Evolutionary conservation across 1,140 invertebrate species (phyloP).

Genomic region (Plutomurus gul): DNA sequence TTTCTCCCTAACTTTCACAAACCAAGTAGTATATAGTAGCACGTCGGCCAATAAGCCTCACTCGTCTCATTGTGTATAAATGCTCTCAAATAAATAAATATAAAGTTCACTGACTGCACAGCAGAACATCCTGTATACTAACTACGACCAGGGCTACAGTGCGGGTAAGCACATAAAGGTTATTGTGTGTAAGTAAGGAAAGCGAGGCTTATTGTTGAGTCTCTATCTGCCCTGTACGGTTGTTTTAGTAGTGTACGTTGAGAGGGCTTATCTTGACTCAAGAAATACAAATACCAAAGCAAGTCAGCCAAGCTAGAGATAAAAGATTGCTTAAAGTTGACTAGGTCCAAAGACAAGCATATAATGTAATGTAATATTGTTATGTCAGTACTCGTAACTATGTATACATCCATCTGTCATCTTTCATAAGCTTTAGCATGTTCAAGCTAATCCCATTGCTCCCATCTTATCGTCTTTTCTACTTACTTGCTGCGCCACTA

Average conservation of each 20-base stretch:
- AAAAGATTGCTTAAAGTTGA: slow-evolving; percentile 1
- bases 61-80: too few relatives aligned
- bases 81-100: too few relatives aligned
- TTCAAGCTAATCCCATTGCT: slow-evolving; percentile 48
- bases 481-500: slow-evolving; percentile 4
- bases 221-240: too few relatives aligned
- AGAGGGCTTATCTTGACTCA: not conserved
- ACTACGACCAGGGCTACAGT: too few relatives aligned
- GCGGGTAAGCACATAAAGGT: not conserved
- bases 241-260: not conserved
- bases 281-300: not conserved
- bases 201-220: slow-evolving; percentile 2
- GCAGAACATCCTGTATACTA: too few relatives aligned
- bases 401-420: slow-evolving; percentile 42
- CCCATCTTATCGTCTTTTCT: not conserved
- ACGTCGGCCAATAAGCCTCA: too few relatives aligned
- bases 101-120: too few relatives aligned
- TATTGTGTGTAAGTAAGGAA: not conserved
- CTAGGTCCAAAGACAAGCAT: not conserved
- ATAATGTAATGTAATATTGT: slow-evolving; percentile 12
- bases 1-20: too few relatives aligned
- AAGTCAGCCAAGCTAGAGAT: not conserved
- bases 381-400: slow-evolving; percentile 13
- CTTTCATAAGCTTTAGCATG: slow-evolving; percentile 39
- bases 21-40: too few relatives aligned